Conservation (phyloP, 2,113 vertebrate genomes). For the Siniperca knerii region DNA sequence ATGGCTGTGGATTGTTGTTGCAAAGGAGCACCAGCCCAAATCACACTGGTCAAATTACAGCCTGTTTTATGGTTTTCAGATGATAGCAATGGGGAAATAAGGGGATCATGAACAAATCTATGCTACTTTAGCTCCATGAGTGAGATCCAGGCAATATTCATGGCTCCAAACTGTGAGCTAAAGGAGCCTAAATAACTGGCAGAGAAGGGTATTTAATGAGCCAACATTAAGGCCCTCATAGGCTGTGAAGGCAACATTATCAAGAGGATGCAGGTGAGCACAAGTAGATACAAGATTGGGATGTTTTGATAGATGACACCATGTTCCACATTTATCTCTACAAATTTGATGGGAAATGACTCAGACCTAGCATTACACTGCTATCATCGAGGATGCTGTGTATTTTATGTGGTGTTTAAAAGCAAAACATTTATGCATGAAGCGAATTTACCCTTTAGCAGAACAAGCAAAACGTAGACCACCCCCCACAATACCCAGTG, state of each 20-base stretch:
- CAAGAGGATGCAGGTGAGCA: conserved; percentile 74
- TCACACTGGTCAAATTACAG: conserved; percentile 68
- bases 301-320: conserved; percentile 51
- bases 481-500: too few relatives aligned
- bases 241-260: conserved; percentile 60
- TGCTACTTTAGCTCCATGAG: conserved; percentile 22
- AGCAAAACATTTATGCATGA: conserved; percentile 25
- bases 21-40: conserved; percentile 50
- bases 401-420: conserved; percentile 13
- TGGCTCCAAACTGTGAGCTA: conserved; percentile 49
- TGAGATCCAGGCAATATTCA: conserved; percentile 40
- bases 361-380: conserved; percentile 60
- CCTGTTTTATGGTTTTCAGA: conserved; percentile 53
- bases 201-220: conserved; percentile 59
- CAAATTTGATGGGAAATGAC: conserved; percentile 56
- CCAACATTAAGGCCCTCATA: conserved; percentile 61
- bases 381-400: conserved; percentile 32
- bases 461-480: conserved; percentile 16
- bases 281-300: conserved; percentile 57
- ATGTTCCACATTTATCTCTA: conserved; percentile 45
- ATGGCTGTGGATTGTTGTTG: conserved; percentile 39
- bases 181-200: conserved; percentile 65
- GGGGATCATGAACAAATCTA: conserved; percentile 41
- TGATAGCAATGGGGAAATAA: conserved; percentile 44
- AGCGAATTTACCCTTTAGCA: conserved; percentile 24